Conservation (phyloP, 2,797 vertebrate genomes). For the Nasua narica region DNA sequence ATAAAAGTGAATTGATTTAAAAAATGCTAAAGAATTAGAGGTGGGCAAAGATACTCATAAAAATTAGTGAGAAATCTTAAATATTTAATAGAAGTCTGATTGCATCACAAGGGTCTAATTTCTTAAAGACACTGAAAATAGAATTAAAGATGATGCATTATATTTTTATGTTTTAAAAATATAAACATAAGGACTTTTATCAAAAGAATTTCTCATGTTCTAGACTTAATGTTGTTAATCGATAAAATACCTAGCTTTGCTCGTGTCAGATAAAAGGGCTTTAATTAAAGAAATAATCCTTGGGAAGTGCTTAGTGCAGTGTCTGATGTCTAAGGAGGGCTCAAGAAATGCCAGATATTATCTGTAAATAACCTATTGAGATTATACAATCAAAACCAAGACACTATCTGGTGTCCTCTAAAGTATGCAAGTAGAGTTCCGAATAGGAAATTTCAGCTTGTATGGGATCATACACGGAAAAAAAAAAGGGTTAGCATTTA, state of each 20-base stretch:
- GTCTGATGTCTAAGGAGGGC: background rate
- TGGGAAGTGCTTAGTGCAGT: background rate
- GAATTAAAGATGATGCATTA: background rate
- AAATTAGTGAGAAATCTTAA: background rate
- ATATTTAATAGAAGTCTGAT: background rate
- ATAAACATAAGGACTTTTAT: background rate
- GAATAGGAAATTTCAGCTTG: background rate
- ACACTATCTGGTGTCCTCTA: background rate
- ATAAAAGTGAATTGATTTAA: background rate
- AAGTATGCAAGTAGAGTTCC: background rate
- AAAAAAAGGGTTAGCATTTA: background rate
- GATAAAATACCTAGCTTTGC: background rate
- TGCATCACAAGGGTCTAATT: background rate
- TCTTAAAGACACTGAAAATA: constrained; percentile 7
- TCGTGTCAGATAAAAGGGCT: background rate
- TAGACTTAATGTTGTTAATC: background rate
- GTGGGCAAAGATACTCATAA: background rate
- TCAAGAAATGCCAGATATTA: background rate
- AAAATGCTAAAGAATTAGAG: background rate
- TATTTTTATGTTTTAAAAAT: background rate
- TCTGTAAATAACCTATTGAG: background rate
- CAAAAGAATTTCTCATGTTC: background rate
- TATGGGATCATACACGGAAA: background rate
- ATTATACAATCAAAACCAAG: background rate
- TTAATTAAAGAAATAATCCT: background rate